phyloP scores from a whole-genome alignment of 64 coral and sea anemone species.

The Pocillopora verrucosa region DNA sequence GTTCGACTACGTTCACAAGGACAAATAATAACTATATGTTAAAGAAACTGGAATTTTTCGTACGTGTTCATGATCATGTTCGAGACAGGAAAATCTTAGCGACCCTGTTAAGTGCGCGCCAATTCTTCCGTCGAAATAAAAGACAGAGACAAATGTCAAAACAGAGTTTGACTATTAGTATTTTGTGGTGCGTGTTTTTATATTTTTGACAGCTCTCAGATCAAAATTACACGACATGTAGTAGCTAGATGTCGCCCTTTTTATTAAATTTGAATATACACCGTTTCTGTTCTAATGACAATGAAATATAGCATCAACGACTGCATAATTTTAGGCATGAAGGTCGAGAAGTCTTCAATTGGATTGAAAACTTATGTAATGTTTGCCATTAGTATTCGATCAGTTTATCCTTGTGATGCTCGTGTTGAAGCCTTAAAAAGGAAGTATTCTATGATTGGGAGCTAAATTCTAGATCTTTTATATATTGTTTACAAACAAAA shows the following conservation, averaged over 20 bases:
- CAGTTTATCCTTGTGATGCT: too few species aligned
- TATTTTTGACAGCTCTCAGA: background rate
- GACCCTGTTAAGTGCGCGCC: background rate
- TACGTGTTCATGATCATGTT: background rate
- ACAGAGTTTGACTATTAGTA: background rate
- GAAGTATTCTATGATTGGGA: too few species aligned
- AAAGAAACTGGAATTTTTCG: background rate
- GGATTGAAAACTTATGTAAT: background rate
- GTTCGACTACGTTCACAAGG: background rate
- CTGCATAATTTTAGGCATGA: background rate
- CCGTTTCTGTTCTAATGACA: background rate
- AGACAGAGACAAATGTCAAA: background rate
- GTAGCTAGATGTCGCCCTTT: background rate
- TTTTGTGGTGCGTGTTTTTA: background rate
- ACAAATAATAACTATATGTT: background rate
- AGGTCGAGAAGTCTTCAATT: background rate
- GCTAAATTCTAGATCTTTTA: background rate
- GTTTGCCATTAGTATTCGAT: too few species aligned
- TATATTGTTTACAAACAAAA: background rate
- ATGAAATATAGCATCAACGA: background rate
- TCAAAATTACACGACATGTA: background rate
- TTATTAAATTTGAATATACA: background rate
- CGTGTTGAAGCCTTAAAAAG: too few species aligned
- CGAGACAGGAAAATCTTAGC: background rate
- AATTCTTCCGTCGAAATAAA: background rate